phyloP scores from a whole-genome alignment of 2,888 invertebrate species.

The Noctua fimbriata region DNA sequence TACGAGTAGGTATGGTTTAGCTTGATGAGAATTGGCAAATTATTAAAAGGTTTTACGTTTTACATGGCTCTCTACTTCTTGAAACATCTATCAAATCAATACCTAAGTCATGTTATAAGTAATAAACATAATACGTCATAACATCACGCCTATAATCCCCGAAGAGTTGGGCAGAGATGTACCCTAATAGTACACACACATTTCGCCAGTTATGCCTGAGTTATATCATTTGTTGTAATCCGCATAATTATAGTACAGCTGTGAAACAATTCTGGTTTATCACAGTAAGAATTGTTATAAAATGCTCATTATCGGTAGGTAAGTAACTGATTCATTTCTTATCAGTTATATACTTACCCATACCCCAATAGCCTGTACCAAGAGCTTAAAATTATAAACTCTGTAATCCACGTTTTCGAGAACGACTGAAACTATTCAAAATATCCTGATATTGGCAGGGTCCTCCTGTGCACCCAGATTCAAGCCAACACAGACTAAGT shows the following conservation, averaged over 20 bases:
- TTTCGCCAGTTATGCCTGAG: neutral
- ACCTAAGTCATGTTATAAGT: neutral
- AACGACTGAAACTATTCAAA: constrained; percentile 15
- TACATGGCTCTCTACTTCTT: neutral
- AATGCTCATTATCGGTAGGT: neutral
- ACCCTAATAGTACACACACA: neutral
- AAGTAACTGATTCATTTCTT: neutral
- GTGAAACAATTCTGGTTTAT: neutral
- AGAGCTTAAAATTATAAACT: too few species aligned
- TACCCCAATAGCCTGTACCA: too few species aligned
- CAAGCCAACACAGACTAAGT: constrained; percentile 28
- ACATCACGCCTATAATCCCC: neutral
- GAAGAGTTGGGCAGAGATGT: neutral
- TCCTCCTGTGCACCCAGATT: constrained; percentile 25
- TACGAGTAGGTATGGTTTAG: neutral
- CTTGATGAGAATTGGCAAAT: neutral
- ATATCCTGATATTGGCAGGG: constrained; percentile 4
- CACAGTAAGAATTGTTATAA: neutral
- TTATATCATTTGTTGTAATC: neutral
- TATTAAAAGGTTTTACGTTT: neutral
- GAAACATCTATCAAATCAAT: neutral
- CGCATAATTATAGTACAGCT: too few species aligned
- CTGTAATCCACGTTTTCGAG: neutral
- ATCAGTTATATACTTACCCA: neutral
- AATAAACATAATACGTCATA: neutral